A percentile compares a stretch with the other conserved stretches of the same genome.
phyloP scores from a whole-genome alignment of 2,797 vertebrate species.

The Phoeniculus purpureus region DNA sequence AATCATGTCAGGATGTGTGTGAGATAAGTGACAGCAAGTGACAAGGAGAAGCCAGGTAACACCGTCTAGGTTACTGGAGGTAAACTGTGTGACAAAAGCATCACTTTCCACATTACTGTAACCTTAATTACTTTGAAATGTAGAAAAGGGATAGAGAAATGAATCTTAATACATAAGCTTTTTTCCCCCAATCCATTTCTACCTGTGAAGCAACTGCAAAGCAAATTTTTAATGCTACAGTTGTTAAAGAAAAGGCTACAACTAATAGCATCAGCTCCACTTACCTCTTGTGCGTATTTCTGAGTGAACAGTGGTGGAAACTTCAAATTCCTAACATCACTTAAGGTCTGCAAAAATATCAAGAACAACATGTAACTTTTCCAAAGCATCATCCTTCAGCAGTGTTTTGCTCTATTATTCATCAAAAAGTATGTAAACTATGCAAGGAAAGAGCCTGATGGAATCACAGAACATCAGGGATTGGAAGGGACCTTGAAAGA shows the following conservation, averaged over 20 bases:
- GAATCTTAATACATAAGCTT: background rate
- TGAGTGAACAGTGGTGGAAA: conserved; percentile 90
- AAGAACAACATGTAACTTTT: background rate
- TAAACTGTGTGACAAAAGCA: background rate
- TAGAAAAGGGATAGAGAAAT: background rate
- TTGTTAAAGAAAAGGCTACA: background rate
- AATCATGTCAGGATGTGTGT: background rate
- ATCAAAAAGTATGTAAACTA: background rate
- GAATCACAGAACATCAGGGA: no score
- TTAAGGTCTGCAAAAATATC: conserved; percentile 85
- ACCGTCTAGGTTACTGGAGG: background rate
- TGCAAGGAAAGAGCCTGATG: background rate
- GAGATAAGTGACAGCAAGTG: background rate
- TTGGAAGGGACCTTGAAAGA: no score
- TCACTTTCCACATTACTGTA: fast-evolving
- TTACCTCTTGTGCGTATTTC: conserved; percentile 91
- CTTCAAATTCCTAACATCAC: conserved; percentile 87
- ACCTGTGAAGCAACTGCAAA: background rate
- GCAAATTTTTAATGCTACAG: background rate
- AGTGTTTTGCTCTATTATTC: background rate
- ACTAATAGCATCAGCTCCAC: conserved; percentile 42
- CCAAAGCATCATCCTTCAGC: background rate
- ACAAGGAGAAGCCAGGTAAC: background rate
- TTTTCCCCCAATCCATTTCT: background rate
- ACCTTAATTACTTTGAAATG: background rate